Base-by-base conservation (phyloP, 2,113 vertebrate species). In the Cromileptes altivelis region DNA sequence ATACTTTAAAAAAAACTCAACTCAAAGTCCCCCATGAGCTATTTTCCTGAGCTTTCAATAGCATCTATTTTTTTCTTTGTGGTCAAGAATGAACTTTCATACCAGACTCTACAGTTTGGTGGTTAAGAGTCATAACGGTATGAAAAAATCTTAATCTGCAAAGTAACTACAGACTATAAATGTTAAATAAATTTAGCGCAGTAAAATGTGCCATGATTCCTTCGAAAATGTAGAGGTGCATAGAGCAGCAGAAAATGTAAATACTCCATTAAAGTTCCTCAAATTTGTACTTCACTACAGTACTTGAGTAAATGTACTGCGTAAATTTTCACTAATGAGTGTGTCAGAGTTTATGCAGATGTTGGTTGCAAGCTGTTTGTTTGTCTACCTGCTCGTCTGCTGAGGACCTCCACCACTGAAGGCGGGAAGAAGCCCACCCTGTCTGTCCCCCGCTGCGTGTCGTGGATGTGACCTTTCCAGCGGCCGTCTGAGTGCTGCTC, bases 401-500 rank as follows among this genome's bases (percentile, higher is more conserved):
- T 99, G 93, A 99, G 96, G 88, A 99, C 97, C 92, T 99, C 98
- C 0, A 98, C 98, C 4, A 99, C 97, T 82, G 98, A 97, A 0
- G 98, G 97, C 2, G 98, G 98, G 70, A 99, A 99, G 93, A 97
- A 99, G 67, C 98, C 98, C 0, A 99, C 96, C 0, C 97, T 95
- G 88, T 99, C 98, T 0, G 97, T 98, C 85, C 98, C 97, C 67
- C 95, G 96, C 94, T 97, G 98, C 70, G 91, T 71, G 4, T 99
- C 98, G 0, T 99, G 98, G 91, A 99, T 97, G 80, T 98, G 97
- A 23, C 98, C 98, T 93, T 99, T 99, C 98, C 98, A 99, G 25
- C 97, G 97, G 25, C 97, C 98, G 0, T 99, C 98, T 0, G 96
- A 91, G 42, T 99, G 98, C 91, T 99, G 98, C 90, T 99, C 98